A percentile compares a stretch with the other conserved stretches of the same genome.
phyloP scores from a whole-genome alignment of 2,797 vertebrate genomes.

The Forpus xanthops region DNA sequence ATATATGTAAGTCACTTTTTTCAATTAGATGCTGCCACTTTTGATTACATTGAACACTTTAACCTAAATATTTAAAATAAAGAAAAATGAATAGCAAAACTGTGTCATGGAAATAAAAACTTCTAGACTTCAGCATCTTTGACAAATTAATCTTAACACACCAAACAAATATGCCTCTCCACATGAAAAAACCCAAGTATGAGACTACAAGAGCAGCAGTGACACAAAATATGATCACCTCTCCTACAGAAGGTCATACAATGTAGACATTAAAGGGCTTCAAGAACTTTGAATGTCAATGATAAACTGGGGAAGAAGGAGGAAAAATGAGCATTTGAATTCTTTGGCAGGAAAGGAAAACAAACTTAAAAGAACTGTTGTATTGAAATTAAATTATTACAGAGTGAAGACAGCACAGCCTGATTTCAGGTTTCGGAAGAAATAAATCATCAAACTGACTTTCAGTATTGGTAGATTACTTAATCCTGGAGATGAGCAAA shows the following conservation, averaged over 20 bases:
- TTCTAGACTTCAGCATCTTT: not conserved
- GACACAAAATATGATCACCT: not conserved
- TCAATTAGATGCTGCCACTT: not conserved
- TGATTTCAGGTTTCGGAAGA: not conserved
- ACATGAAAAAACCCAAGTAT: not conserved
- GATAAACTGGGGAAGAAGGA: not conserved
- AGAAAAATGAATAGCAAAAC: not conserved
- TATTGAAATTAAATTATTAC: not conserved
- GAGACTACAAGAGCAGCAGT: not conserved
- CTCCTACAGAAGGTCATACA: not conserved
- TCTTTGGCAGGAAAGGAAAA: not conserved
- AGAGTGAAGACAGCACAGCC: not conserved
- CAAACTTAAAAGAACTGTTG: not conserved
- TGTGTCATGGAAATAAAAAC: not conserved
- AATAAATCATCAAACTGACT: not conserved
- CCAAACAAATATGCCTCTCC: not conserved
- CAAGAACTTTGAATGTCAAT: not conserved
- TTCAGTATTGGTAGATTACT: not conserved
- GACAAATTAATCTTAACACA: not conserved
- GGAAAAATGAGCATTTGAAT: not conserved
- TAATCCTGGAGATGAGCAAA: not conserved
- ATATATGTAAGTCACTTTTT: not conserved
- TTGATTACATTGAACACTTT: not conserved
- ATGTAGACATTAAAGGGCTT: not conserved
- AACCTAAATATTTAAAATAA: not conserved